Evolutionary conservation across 2,888 invertebrate species (phyloP), one percentile per base, ranked within the genome.

Genomic region (Onchidella celtica): DNA sequence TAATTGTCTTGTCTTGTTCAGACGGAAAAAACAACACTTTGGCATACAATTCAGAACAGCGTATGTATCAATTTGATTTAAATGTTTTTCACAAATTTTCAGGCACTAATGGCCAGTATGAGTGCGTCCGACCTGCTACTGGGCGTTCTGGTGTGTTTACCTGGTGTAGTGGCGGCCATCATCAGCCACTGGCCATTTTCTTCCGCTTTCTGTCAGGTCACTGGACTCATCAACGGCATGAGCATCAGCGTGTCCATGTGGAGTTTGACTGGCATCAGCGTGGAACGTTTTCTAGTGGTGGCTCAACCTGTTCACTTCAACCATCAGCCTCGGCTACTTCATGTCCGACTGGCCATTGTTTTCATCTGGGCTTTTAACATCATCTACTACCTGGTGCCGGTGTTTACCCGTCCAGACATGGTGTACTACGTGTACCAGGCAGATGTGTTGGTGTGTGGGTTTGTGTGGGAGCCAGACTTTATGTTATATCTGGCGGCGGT

Each of bases 221-320:
- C 77, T 3, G 77, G 77, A 6, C n/a, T 68, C 14, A 68, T 77
- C 55, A 77, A 77, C 57, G 77, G 77, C 21, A 63, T 77, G 66
- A 63, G 65, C 69, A 77, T 77, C 21, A 36, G 68, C 32, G 77
- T 77, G 34, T 77, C 77, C 34, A 34, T 68, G 40, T 77, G 77
- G 77, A 68, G 77, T 32, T 27, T 77, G 68, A 77, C 63, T 14
- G 66, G 65, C 34, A 77, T 77, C 57, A 68, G 68, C 68, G 40
- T 77, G 27, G 77, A 77, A 36, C 17, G 77, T n/a, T 77, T 40
- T n/a, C 59, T 68, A 11, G 68, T 77, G 24, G 40, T 77, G 9
- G 57, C 57, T 0, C 55, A 59, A 14, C 73, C 73, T 14, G 9
- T 29, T 6, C 32, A 59, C 32, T 73, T 69, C 11, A 3, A 40